Conservation (phyloP, 2,888 invertebrate genomes). For the Stenoptilia bipunctidactyla region DNA sequence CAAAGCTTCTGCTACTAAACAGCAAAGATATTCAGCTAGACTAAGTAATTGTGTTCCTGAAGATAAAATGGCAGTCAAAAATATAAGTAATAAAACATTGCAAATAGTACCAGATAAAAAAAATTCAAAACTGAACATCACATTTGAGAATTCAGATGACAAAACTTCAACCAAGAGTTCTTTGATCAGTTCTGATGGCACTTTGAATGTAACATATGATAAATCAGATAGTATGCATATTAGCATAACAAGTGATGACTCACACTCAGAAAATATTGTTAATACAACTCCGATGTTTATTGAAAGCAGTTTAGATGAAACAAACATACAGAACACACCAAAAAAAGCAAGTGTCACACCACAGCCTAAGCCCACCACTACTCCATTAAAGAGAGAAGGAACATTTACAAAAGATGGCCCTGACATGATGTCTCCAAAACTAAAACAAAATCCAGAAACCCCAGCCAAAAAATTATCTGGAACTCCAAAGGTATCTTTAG, state of each 20-base stretch:
- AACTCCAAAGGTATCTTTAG: slow-evolving; percentile 9
- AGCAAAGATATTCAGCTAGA: no score
- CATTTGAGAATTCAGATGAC: slow-evolving; percentile 12
- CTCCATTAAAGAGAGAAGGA: slow-evolving; percentile 45
- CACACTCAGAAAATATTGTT: slow-evolving; percentile 34
- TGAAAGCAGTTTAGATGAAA: slow-evolving; percentile 49
- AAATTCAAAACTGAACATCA: slow-evolving; percentile 12
- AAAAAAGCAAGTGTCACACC: slow-evolving; percentile 4
- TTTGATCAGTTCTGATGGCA: slow-evolving; percentile 33
- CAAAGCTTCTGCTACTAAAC: no score
- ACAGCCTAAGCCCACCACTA: slow-evolving; percentile 12
- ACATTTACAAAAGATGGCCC: slow-evolving; percentile 52
- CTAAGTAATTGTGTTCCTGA: no score
- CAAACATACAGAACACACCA: slow-evolving; percentile 17
- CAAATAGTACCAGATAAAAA: neutral
- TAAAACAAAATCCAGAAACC: neutral
- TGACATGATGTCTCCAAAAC: slow-evolving; percentile 16
- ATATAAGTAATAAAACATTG: no score
- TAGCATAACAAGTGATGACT: slow-evolving; percentile 51
- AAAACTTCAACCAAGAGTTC: slow-evolving; percentile 27
- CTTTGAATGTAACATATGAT: slow-evolving; percentile 28
- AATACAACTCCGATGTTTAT: slow-evolving; percentile 44
- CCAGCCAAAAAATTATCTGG: neutral
- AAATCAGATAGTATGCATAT: slow-evolving; percentile 32
- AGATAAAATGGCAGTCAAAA: no score